phyloP scores from a whole-genome alignment of 2,113 vertebrate species.

The Clupea harengus region DNA sequence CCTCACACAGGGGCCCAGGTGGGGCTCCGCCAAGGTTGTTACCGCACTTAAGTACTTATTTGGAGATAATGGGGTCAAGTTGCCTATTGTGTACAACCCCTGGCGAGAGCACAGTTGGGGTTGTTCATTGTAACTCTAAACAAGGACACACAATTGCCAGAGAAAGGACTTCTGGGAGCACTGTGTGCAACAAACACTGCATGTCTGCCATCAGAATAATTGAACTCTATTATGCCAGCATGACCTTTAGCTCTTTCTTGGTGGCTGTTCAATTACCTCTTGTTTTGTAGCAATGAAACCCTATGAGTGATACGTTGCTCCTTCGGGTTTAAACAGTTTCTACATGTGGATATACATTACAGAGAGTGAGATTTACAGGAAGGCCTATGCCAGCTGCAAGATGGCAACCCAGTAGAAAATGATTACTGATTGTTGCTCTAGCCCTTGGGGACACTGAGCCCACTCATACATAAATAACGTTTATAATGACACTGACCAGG shows the following conservation, averaged over 20 bases:
- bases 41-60: background rate
- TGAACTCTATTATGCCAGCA: background rate
- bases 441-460: background rate
- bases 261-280: background rate
- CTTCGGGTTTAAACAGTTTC: background rate
- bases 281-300: background rate
- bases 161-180: background rate
- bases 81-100: background rate
- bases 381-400: background rate
- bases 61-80: slow-evolving; percentile 17
- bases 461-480: background rate
- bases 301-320: background rate
- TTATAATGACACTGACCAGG: slow-evolving; percentile 1
- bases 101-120: background rate
- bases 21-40: background rate
- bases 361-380: background rate
- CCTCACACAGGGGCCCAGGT: background rate
- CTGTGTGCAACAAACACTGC: background rate
- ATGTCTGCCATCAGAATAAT: background rate
- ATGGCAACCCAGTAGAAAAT: background rate
- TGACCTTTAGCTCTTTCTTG: background rate
- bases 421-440: background rate
- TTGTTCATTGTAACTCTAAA: background rate
- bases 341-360: background rate
- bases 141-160: background rate